A percentile compares a stretch with the other conserved stretches of the same genome.
Conservation (phyloP, 2,797 vertebrate species). For the Sebastes flavidus region DNA sequence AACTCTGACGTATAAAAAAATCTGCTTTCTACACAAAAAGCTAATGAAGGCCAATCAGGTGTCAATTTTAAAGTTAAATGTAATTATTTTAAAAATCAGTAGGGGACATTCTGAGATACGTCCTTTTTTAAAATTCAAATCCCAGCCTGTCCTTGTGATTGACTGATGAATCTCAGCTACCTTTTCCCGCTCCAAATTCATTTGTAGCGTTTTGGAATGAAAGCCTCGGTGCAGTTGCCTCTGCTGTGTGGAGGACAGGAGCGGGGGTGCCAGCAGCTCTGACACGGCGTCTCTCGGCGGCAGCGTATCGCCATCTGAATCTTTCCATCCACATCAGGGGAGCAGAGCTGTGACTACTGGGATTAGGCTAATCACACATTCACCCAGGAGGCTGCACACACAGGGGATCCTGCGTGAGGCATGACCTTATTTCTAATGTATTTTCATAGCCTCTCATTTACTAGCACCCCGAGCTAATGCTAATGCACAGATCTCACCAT, state of each 20-base stretch:
- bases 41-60: neutral
- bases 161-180: neutral
- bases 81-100: neutral
- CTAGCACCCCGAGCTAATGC: conserved; percentile 46
- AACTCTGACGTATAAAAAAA: neutral
- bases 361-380: conserved; percentile 74
- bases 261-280: conserved; percentile 24
- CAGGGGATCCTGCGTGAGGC: conserved; percentile 52
- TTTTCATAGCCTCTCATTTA: conserved; percentile 54
- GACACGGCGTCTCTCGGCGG: conserved; percentile 42
- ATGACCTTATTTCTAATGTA: conserved; percentile 65
- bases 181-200: conserved; percentile 34
- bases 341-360: conserved; percentile 70
- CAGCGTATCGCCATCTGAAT: conserved; percentile 59
- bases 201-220: conserved; percentile 40
- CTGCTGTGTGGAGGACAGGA: conserved; percentile 28
- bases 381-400: conserved; percentile 60
- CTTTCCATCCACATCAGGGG: conserved; percentile 70
- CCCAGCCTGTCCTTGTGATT: neutral
- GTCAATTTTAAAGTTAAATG: neutral
- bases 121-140: neutral
- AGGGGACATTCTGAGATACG: neutral
- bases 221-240: conserved; percentile 21
- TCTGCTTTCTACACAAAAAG: neutral
- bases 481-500: conserved; percentile 36